A percentile compares a stretch with the other conserved stretches of the same genome.
Evolutionary conservation across 2,888 invertebrate genomes (phyloP).

Genomic region (Meteorus colon): DNA sequence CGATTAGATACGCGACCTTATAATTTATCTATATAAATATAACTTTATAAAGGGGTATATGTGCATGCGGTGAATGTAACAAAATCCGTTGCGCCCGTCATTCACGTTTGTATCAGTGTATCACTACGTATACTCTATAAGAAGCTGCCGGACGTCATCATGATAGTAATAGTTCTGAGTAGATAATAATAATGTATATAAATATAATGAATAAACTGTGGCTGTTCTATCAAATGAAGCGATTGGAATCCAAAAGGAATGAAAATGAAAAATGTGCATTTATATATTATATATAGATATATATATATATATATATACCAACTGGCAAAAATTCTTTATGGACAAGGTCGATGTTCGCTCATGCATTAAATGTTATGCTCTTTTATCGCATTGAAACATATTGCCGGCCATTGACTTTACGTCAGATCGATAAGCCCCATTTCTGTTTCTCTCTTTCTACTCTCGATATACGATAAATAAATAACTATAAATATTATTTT

Average conservation of each 20-base stretch:
- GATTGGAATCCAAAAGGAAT: conserved; percentile 32
- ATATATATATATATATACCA: not conserved
- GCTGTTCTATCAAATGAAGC: not conserved
- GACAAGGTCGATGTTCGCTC: conserved; percentile 47
- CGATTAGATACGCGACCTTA: conserved; percentile 56
- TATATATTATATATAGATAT: not conserved
- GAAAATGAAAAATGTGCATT: conserved; percentile 13
- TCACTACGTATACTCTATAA: not conserved
- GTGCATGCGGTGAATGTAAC: conserved; percentile 30
- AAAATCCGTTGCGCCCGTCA: not conserved
- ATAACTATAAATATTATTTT: conserved; percentile 42
- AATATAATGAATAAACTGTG: conserved; percentile 18
- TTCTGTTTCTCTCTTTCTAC: not conserved
- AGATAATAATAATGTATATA: not conserved
- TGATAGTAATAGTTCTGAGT: not conserved
- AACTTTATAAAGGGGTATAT: not conserved
- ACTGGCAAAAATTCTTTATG: conserved; percentile 3
- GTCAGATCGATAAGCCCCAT: conserved; percentile 40
- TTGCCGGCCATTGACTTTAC: conserved; percentile 43
- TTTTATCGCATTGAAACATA: conserved; percentile 44
- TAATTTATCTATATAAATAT: conserved; percentile 48
- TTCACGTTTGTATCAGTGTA: conserved; percentile 9
- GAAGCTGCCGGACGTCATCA: conserved; percentile 15
- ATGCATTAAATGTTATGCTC: conserved; percentile 43
- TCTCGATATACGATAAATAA: conserved; percentile 41